Base-by-base conservation (phyloP, 2,888 invertebrate species). In the Craniophora ligustri region DNA sequence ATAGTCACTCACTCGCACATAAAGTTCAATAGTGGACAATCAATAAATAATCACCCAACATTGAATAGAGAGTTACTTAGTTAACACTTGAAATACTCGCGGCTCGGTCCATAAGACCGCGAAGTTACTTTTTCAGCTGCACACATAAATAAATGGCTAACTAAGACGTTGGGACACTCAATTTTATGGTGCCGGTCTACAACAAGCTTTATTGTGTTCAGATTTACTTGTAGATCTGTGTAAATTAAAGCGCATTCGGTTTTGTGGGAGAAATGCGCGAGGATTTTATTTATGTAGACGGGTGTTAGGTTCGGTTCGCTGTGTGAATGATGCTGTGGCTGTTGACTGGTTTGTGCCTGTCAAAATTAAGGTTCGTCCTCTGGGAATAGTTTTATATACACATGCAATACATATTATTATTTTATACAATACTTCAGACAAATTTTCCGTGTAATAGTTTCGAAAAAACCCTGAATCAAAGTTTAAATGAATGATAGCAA, bases 101-200 rank as follows among this genome's bases (percentile, higher is more conserved):
- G 35, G 55, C 61, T 15, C 35, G 51, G 70, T 64, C 70, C 65
- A 75, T 76, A 78, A 81, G 69, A 75, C 72, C 65, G 58, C 53
- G 58, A 47, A 72, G 61, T 75, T 75, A 78, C 75, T 78, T 82
- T 85, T 82, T 79, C 71, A 75, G 64, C 51, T 53, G 60, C 48
- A 42, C 55, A 62, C 79, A 78, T 83, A 86, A 84, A 87, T 75
- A 82, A 82, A 75, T 67, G 69, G 76, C 75, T 84, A 83, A 84
- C 82, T 81, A 82, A 85, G 83, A 82, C 78, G 78, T 80, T 69
- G 78, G 65, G 78, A 78, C 86, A 81, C 59, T 67, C 68, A 67
- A 76, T 76, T 87, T 88, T 87, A 88, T 85, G 78, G 79, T 53
- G 71, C 60, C 59, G 59, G 67, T 60, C 66, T 55, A 55, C 53